Evolutionary conservation across 2,888 invertebrate genomes (phyloP), one percentile per base, ranked within the genome.

Genomic region (Axea sp.): DNA sequence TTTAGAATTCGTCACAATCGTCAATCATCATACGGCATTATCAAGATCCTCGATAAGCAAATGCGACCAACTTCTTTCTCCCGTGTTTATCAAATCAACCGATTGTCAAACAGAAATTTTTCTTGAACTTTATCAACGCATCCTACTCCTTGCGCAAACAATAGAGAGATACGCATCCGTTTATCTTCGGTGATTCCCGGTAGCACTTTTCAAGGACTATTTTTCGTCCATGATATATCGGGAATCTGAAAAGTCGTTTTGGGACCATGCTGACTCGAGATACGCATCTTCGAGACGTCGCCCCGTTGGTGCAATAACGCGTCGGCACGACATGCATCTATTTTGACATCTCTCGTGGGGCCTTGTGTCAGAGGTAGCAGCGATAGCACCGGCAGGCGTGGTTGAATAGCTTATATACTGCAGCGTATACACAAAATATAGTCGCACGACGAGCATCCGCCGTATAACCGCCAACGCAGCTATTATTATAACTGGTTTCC

Each of bases 401-500:
- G 75, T 72, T 72, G 60, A 71, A 75, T 49, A 67, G 57, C 62
- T 53, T 62, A 73, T 60, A 55, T 31, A 43, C 11, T 14, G 45
- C 11, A 26, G 55, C 35, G 8, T 28, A 37, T 28, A 57, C 39
- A 62, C 39, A 33, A 59, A 60, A 67, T 73, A 65, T 49, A 67
- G 57, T 68, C 51, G 67, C 72, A 71, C 68, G 67, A 67, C 76
- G 76, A 74, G 76, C 78, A 79, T 79, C 78, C 76, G 81, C 78
- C 78, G 77, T 76, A 81, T 81, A 82, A 81, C 81, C 79, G 80
- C 78, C 78, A 76, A 77, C 81, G 78, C 75, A 78, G 78, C 76
- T 49, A 71, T 78, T 79, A 78, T 79, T 81, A 83, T 83, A 86
- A 86, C 84, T 85, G 84, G 84, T 86, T 86, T 86, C 86, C 86